Percentiles rank a stretch among this genome's conserved stretches.
phyloP scores from a whole-genome alignment of 2,113 vertebrate genomes.

The Grus americana region DNA sequence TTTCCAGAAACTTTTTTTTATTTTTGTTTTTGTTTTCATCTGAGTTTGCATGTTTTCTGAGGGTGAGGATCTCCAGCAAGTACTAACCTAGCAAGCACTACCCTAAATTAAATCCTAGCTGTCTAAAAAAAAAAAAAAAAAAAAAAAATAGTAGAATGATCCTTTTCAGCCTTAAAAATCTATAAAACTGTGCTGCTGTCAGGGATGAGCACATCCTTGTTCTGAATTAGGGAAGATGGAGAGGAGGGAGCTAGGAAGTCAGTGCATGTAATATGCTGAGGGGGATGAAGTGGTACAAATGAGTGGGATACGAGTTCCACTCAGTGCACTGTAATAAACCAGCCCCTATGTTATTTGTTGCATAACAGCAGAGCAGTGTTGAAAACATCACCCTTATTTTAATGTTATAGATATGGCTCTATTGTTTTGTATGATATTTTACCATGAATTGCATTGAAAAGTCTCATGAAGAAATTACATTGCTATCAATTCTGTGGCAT shows the following conservation, averaged over 20 bases:
- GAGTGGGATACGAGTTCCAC: background rate
- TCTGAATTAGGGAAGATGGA: background rate
- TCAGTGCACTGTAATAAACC: background rate
- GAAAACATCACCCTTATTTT: background rate
- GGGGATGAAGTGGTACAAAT: background rate
- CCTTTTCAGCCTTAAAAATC: background rate
- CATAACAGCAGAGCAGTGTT: background rate
- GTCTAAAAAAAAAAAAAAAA: background rate
- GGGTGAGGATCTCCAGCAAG: background rate
- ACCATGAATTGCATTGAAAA: background rate
- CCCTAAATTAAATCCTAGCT: background rate
- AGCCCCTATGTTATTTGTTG: background rate
- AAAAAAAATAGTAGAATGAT: background rate
- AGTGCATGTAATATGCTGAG: background rate
- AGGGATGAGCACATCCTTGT: background rate
- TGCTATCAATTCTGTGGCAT: background rate
- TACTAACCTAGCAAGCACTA: background rate
- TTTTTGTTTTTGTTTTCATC: background rate
- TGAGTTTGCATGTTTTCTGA: background rate
- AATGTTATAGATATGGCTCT: background rate
- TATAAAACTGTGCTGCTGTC: background rate
- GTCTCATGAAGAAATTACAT: background rate
- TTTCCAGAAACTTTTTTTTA: background rate
- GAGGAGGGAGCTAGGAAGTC: background rate
- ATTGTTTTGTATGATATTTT: background rate